phyloP scores from a whole-genome alignment of 2,888 invertebrate species.

The Dasypogon diadema region DNA sequence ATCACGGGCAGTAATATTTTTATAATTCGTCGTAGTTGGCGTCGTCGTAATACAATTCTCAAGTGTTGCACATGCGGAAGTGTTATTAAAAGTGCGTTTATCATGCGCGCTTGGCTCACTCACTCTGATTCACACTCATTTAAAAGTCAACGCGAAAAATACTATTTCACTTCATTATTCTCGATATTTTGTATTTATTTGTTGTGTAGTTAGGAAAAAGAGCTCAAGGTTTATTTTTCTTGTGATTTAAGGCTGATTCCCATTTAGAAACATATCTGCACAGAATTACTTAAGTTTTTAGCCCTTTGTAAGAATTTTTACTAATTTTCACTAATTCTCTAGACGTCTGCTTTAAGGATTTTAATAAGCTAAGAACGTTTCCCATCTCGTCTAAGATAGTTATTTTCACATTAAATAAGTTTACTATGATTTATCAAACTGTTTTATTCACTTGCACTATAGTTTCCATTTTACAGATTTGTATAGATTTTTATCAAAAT shows the following conservation, averaged over 20 bases:
- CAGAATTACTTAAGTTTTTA: constrained; percentile 23
- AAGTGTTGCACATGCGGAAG: constrained; percentile 37
- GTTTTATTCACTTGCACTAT: background rate
- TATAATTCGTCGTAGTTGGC: too few species aligned
- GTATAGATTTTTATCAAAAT: too few species aligned
- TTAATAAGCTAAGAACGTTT: background rate
- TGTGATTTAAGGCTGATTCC: background rate
- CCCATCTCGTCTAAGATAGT: constrained; percentile 29
- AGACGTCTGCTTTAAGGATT: background rate
- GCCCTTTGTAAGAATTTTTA: constrained; percentile 1
- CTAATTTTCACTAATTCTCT: constrained; percentile 18
- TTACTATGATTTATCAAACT: too few species aligned
- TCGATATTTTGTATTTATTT: background rate
- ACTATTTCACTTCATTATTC: background rate
- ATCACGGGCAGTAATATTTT: too few species aligned
- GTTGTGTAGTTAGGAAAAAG: background rate
- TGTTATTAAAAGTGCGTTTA: constrained; percentile 46
- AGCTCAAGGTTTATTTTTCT: background rate
- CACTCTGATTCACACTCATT: constrained; percentile 46
- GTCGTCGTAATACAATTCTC: too few species aligned
- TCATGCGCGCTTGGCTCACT: constrained; percentile 45
- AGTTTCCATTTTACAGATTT: too few species aligned
- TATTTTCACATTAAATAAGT: background rate
- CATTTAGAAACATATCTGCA: background rate
- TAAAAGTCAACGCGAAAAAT: constrained; percentile 30